These are phyloP conservation scores for Lissonota sp. DNA, from an alignment of 2,888 invertebrate species.

Conservation along the genomic window DNA sequence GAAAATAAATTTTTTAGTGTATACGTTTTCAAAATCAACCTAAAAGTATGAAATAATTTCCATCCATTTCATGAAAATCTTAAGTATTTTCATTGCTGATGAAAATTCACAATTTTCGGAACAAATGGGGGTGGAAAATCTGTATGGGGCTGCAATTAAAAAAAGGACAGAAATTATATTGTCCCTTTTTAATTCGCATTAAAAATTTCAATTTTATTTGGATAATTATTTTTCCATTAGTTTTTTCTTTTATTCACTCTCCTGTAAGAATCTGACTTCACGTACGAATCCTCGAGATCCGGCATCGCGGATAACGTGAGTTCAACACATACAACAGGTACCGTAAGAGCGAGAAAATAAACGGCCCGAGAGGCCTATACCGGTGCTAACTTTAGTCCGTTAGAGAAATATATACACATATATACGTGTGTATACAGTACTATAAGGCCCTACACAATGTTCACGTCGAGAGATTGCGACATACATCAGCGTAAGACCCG, in stretches of 20 bases:
- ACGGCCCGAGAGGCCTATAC: conserved; percentile 49
- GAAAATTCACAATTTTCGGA: too few relatives aligned
- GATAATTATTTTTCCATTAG: background rate
- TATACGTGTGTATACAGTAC: too few relatives aligned
- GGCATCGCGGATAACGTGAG: background rate
- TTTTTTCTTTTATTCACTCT: too few relatives aligned
- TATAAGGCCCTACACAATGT: too few relatives aligned
- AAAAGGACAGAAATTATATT: too few relatives aligned
- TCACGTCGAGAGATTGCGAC: too few relatives aligned
- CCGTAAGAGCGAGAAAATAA: conserved; percentile 59
- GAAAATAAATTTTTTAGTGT: background rate
- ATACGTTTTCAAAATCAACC: too few relatives aligned
- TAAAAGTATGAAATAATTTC: background rate
- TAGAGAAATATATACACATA: conserved; percentile 50
- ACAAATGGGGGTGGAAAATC: too few relatives aligned
- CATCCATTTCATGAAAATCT: conserved; percentile 6
- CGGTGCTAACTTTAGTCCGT: conserved; percentile 67
- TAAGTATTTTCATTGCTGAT: background rate
- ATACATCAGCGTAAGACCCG: conserved; percentile 1
- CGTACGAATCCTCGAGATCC: background rate
- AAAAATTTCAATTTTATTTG: too few relatives aligned
- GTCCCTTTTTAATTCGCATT: too few relatives aligned
- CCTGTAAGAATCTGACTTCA: background rate
- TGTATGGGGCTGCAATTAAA: too few relatives aligned
- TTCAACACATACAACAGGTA: conserved; percentile 59